These are phyloP conservation scores for Phoenoteleia sp. DNA, from an alignment of 2,888 invertebrate species.

Conservation along the genomic window DNA sequence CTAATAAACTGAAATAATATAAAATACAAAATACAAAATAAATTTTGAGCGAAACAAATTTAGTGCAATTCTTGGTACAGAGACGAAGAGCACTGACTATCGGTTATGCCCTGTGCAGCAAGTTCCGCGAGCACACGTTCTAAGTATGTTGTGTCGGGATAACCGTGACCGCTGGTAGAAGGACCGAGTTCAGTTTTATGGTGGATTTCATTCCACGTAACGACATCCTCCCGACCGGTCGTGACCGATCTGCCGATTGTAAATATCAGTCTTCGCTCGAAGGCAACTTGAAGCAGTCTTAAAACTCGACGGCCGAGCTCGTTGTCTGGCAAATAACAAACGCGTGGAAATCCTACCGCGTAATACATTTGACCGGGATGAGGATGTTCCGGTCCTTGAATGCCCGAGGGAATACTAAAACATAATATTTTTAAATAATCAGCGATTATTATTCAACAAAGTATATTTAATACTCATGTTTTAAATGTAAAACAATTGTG, in stretches of 20 bases:
- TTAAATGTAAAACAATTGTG: too few species aligned
- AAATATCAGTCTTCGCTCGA: constrained; percentile 94
- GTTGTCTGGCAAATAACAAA: constrained; percentile 94
- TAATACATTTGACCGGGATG: constrained; percentile 95
- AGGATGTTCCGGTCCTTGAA: constrained; percentile 93
- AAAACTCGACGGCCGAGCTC: constrained; percentile 93
- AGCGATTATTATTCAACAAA: too few species aligned
- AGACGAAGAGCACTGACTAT: constrained; percentile 80
- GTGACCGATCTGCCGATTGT: constrained; percentile 95
- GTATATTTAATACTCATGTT: too few species aligned
- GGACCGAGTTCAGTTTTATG: constrained; percentile 93
- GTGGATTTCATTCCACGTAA: constrained; percentile 96
- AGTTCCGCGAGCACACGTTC: constrained; percentile 89
- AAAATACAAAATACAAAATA: too few species aligned
- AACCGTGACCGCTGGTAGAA: constrained; percentile 88
- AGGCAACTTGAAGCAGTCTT: constrained; percentile 92
- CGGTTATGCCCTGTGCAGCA: constrained; percentile 88
- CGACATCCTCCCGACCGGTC: constrained; percentile 96
- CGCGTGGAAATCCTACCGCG: constrained; percentile 95
- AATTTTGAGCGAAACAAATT: background rate
- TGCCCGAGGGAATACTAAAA: constrained; percentile 93
- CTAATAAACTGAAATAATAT: background rate
- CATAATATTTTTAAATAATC: too few species aligned
- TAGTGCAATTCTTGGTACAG: constrained; percentile 84
- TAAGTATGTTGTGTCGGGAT: constrained; percentile 93